Conservation (phyloP, 2,888 invertebrate species). For the Melieria picta region DNA sequence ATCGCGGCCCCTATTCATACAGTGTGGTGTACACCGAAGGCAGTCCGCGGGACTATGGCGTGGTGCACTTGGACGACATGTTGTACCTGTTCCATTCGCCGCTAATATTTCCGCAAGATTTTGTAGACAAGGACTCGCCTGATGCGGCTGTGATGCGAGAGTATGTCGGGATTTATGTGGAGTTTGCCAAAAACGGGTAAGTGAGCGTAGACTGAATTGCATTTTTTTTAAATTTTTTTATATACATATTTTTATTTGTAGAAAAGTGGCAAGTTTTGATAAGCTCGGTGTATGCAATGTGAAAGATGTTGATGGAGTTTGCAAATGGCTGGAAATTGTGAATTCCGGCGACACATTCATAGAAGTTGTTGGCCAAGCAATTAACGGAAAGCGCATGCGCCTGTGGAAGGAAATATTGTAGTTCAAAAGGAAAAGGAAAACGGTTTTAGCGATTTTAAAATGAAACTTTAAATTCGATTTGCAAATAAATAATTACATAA, state of each 20-base stretch:
- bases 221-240: no score
- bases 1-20: constrained; percentile 63
- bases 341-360: constrained; percentile 41
- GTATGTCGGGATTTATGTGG: constrained; percentile 64
- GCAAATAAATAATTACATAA: no score
- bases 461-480: no score
- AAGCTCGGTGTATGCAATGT: constrained; percentile 41
- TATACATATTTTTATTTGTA: constrained; percentile 17
- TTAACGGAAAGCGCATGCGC: constrained; percentile 38
- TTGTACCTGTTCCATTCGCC: constrained; percentile 67
- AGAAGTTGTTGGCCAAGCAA: not conserved
- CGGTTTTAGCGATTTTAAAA: no score
- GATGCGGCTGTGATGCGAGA: constrained; percentile 61
- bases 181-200: constrained; percentile 68
- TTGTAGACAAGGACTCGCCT: constrained; percentile 48
- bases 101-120: constrained; percentile 55
- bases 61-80: constrained; percentile 68
- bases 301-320: constrained; percentile 42
- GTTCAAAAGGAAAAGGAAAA: not conserved
- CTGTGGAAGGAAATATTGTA: constrained; percentile 46
- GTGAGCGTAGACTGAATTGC: constrained; percentile 19
- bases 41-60: constrained; percentile 47
- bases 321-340: constrained; percentile 54
- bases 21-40: constrained; percentile 49
- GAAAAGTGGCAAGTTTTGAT: constrained; percentile 31